A percentile compares a stretch with the other conserved stretches of the same genome.
Evolutionary conservation across 2,797 vertebrate species (phyloP).

Genomic region (Petrocephalus sullivani): DNA sequence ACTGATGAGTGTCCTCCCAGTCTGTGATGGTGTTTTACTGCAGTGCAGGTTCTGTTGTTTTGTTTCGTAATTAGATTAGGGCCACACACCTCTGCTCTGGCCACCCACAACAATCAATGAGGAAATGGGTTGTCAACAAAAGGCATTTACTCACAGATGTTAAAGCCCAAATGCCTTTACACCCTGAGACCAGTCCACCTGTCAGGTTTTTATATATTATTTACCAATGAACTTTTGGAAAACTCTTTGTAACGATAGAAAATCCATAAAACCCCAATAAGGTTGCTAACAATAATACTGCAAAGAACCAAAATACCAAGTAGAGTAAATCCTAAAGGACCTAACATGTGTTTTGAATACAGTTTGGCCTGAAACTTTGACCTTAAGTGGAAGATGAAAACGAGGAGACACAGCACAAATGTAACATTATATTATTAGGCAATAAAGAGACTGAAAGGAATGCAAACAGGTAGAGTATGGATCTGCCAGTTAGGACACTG

Average conservation of each 20-base stretch:
- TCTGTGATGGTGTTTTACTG: slow-evolving; percentile 44
- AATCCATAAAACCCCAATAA: neutral
- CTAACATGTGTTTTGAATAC: neutral
- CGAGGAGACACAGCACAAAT: neutral
- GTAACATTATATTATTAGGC: neutral
- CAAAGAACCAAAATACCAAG: neutral
- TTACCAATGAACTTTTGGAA: neutral
- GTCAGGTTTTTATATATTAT: neutral
- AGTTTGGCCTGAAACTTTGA: neutral
- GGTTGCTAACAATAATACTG: neutral
- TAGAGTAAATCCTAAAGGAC: neutral
- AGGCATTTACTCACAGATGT: slow-evolving; percentile 67
- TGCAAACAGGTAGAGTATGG: neutral
- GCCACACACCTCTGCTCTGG: slow-evolving; percentile 64
- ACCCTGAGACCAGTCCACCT: neutral
- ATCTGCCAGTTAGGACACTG: neutral
- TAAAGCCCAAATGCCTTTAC: slow-evolving; percentile 32
- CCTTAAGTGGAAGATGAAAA: neutral
- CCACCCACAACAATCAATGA: slow-evolving; percentile 66
- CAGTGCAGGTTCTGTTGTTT: slow-evolving; percentile 55
- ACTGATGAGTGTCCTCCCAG: neutral
- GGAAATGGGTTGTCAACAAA: slow-evolving; percentile 75
- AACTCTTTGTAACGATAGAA: neutral
- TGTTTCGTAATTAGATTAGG: slow-evolving; percentile 67
- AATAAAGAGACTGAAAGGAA: neutral